Evolutionary conservation across 2,888 invertebrate species (phyloP).

Genomic region (Drosophila algonquin): DNA sequence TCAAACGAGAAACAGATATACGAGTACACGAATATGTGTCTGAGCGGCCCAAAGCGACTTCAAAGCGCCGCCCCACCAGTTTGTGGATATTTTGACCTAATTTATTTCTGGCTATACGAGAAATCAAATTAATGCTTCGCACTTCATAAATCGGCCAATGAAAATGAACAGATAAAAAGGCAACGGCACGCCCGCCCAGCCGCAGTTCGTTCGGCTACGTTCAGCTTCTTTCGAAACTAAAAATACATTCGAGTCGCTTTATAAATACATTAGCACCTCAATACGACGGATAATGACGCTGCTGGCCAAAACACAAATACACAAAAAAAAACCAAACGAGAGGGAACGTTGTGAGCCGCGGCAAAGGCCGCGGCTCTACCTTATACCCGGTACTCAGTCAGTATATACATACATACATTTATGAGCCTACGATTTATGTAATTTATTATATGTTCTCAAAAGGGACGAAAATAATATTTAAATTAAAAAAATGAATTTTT

Average conservation of each 20-base stretch:
- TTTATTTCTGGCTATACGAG: constrained; percentile 53
- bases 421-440: too few species aligned
- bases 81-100: constrained; percentile 62
- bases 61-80: constrained; percentile 52
- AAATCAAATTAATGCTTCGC: constrained; percentile 74
- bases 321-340: not conserved
- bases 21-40: not conserved
- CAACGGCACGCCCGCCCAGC: not conserved
- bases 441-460: too few species aligned
- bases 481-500: too few species aligned
- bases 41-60: constrained; percentile 46
- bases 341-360: too few species aligned
- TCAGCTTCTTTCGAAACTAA: constrained; percentile 50
- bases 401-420: too few species aligned
- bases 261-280: constrained; percentile 78
- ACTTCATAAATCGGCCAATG: constrained; percentile 74
- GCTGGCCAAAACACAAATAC: constrained; percentile 33
- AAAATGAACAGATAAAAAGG: constrained; percentile 75
- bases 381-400: too few species aligned
- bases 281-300: constrained; percentile 48
- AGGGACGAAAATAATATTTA: too few species aligned
- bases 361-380: too few species aligned
- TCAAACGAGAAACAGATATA: constrained; percentile 27
- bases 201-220: constrained; percentile 16
- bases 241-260: constrained; percentile 72